Percentiles rank a stretch among this genome's conserved stretches.
Conservation (phyloP, 2,888 invertebrate genomes). For the Auanema freiburgensis region DNA sequence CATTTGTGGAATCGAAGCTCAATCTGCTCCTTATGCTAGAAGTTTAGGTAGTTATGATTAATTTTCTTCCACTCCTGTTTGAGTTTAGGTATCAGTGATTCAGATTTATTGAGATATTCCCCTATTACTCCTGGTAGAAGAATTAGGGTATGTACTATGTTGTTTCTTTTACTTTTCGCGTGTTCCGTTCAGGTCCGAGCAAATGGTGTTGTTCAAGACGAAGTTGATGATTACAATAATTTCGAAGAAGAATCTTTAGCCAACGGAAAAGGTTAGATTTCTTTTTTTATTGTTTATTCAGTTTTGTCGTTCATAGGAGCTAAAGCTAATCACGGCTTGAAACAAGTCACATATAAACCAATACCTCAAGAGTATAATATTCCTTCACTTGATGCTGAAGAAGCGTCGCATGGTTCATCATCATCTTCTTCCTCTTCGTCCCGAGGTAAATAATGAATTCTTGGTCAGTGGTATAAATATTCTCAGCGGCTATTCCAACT, state of each 20-base stretch:
- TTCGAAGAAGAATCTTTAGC: constrained; percentile 5
- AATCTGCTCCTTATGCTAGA: too few relatives aligned
- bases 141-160: neutral
- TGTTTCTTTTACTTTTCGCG: neutral
- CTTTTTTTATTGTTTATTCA: too few relatives aligned
- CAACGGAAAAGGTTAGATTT: constrained; percentile 8
- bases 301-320: neutral
- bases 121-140: neutral
- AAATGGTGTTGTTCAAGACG: constrained; percentile 7
- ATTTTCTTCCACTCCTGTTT: too few relatives aligned
- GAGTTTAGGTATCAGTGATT: too few relatives aligned
- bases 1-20: too few relatives aligned
- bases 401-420: neutral
- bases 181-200: neutral
- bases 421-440: too few relatives aligned
- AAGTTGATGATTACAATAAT: constrained; percentile 18
- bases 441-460: too few relatives aligned
- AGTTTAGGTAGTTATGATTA: too few relatives aligned
- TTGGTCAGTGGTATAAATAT: too few relatives aligned
- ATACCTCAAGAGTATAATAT: constrained; percentile 33
- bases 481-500: too few relatives aligned
- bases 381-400: constrained; percentile 15
- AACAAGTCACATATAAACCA: constrained; percentile 36
- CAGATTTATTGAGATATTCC: neutral
- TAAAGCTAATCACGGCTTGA: constrained; percentile 30